A percentile compares a stretch with the other conserved stretches of the same genome.
Evolutionary conservation across 2,888 invertebrate species (phyloP).

Genomic region (Nasonovia ribisnigri): DNA sequence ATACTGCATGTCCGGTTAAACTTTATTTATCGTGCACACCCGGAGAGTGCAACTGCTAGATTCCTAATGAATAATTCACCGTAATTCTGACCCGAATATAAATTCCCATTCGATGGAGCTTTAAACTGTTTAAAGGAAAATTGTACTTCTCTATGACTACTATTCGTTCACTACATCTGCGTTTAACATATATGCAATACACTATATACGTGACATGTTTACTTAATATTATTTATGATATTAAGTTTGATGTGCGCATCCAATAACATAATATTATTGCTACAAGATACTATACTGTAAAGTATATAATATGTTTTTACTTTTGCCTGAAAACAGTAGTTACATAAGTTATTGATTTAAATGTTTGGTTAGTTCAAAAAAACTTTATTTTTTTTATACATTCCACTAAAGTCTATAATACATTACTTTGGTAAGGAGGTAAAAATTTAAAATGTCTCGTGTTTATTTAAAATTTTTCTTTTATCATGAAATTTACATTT

Average conservation of each 20-base stretch:
- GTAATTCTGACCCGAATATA: constrained; percentile 46
- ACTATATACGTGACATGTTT: background rate
- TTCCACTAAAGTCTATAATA: background rate
- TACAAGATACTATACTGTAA: no score
- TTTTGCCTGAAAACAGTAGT: background rate
- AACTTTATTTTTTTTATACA: background rate
- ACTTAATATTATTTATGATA: background rate
- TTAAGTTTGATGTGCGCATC: background rate
- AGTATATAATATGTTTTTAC: no score
- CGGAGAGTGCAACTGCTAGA: constrained; percentile 41
- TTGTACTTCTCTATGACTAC: background rate
- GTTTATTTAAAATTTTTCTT: background rate
- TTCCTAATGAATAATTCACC: constrained; percentile 57
- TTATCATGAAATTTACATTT: background rate
- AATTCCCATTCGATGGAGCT: constrained; percentile 33
- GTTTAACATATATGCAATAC: background rate
- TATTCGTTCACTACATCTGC: background rate
- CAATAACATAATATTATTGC: background rate
- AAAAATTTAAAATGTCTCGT: background rate
- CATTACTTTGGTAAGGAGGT: background rate
- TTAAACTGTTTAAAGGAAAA: constrained; percentile 29
- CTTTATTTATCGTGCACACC: constrained; percentile 40
- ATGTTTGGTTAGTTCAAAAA: background rate
- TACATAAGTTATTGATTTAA: background rate
- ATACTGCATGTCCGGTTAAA: constrained; percentile 32